phyloP scores from a whole-genome alignment of 2,888 invertebrate genomes.

The Digitonthophagus gazella region DNA sequence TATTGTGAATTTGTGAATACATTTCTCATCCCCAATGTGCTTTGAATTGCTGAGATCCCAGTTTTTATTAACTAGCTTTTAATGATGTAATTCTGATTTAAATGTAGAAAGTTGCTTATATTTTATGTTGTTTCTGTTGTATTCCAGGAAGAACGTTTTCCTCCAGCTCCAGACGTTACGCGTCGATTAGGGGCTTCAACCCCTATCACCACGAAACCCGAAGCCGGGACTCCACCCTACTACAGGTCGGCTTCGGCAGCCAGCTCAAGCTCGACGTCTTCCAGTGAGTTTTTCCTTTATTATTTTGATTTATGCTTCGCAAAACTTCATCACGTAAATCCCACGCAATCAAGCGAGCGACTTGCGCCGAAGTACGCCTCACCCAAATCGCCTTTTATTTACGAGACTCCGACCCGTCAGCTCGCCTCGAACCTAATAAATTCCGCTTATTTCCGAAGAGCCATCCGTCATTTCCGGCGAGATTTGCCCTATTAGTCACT shows the following conservation, averaged over 20 bases:
- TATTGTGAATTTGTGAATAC: background rate
- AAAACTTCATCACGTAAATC: background rate
- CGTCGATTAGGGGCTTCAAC: slow-evolving; percentile 45
- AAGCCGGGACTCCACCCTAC: slow-evolving; percentile 49
- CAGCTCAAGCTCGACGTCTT: slow-evolving; percentile 61
- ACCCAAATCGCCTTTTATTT: background rate
- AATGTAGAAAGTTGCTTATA: background rate
- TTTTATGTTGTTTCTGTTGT: background rate
- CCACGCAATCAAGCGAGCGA: background rate
- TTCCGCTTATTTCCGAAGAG: slow-evolving; percentile 10
- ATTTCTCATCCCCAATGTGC: no score
- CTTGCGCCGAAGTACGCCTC: background rate
- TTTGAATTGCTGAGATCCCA: no score
- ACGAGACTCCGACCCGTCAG: slow-evolving; percentile 1
- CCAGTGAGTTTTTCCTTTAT: slow-evolving; percentile 52
- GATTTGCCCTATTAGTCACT: slow-evolving; percentile 10
- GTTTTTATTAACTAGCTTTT: no score
- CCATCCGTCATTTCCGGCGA: slow-evolving; percentile 3
- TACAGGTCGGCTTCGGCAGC: slow-evolving; percentile 57
- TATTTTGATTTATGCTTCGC: slow-evolving; percentile 1
- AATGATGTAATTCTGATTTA: no score
- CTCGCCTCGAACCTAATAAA: slow-evolving; percentile 8
- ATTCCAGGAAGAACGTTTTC: slow-evolving; percentile 38
- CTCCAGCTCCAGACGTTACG: slow-evolving; percentile 63
- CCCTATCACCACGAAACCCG: slow-evolving; percentile 42